Conservation (phyloP, 2,113 vertebrate species). For the Pyxicephalus adspersus region DNA sequence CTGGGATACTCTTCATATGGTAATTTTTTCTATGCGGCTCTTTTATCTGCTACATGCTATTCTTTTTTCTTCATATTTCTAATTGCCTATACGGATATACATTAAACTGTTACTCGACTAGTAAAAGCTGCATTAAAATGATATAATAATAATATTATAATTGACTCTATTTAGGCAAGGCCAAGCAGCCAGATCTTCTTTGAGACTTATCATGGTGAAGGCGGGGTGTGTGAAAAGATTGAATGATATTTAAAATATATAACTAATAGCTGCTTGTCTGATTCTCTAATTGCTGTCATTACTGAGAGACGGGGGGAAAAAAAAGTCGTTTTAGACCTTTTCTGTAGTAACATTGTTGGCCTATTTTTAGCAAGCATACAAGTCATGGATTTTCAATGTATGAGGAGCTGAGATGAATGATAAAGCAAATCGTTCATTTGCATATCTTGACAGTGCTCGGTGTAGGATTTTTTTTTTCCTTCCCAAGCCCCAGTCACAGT, state of each 20-base stretch:
- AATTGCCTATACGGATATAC: slow-evolving; percentile 33
- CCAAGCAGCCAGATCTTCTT: slow-evolving; percentile 43
- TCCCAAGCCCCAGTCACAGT: slow-evolving; percentile 77
- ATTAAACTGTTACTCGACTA: slow-evolving; percentile 28
- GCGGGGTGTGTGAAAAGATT: slow-evolving; percentile 70
- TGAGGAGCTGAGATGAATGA: slow-evolving; percentile 79
- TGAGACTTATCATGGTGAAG: slow-evolving; percentile 60
- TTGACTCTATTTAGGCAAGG: slow-evolving; percentile 36
- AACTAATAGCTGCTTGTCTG: slow-evolving; percentile 78
- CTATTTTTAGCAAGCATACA: slow-evolving; percentile 83
- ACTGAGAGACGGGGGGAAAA: slow-evolving; percentile 73
- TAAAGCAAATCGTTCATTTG: slow-evolving; percentile 83
- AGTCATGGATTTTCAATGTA: slow-evolving; percentile 83
- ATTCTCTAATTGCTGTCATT: slow-evolving; percentile 80
- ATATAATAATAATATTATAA: slow-evolving; percentile 44
- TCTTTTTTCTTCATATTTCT: background rate
- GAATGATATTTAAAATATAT: slow-evolving; percentile 82
- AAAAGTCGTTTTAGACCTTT: slow-evolving; percentile 76
- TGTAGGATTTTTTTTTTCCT: slow-evolving; percentile 75
- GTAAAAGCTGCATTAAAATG: slow-evolving; percentile 10
- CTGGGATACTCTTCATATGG: slow-evolving; percentile 26
- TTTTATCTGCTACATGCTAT: slow-evolving; percentile 13
- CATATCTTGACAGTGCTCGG: slow-evolving; percentile 82
- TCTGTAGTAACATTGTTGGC: slow-evolving; percentile 73
- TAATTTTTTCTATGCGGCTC: slow-evolving; percentile 16